Evolutionary conservation across 1,140 invertebrate genomes (phyloP), one percentile per base, ranked within the genome.

Genomic region (Drosophila bocki): DNA sequence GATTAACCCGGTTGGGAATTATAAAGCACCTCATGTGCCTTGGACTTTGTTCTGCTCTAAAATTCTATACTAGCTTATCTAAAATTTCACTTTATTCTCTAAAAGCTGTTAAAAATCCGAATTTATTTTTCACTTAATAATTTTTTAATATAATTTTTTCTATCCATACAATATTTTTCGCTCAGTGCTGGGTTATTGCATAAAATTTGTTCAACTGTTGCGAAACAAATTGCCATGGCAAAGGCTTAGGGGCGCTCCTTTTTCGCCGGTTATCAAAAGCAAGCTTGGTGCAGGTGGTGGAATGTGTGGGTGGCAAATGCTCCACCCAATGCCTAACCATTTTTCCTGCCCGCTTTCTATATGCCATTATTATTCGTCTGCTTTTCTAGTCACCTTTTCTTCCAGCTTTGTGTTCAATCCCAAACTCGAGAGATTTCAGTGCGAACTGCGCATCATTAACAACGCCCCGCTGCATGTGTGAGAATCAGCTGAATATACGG

Each of bases 161-260:
- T 19, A n/a, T n/a, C n/a, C n/a, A n/a, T n/a, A n/a, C n/a, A 19
- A 7, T 11, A 12, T 33, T 33, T 33, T 7, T 64, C 9, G 29
- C 29, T 4, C 22, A 53, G 39, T 68, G 67, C 37, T 37, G 32
- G 44, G 42, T 78, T 78, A 57, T 78, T 70, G 75, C 75, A 77
- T 70, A 64, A 71, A 83, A 88, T 87, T 74, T 77, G 68, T 75
- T 82, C 84, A 88, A 88, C 84, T 88, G 84, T 84, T 87, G 84
- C 84, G 61, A 75, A 82, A 84, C 82, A 88, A 84, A 88, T 88
- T 87, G 84, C 68, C 72, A 84, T 84, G 80, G 71, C 80, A 78
- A 77, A 74, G 67, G 67, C 83, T 88, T 80, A 76, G 58, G 70
- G 75, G 45, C 50, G 72, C 54, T 63, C 41, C 54, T 29, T 67